These are phyloP conservation scores for Synergus japonicus DNA, from an alignment of 2,888 invertebrate species.

Conservation along the genomic window DNA sequence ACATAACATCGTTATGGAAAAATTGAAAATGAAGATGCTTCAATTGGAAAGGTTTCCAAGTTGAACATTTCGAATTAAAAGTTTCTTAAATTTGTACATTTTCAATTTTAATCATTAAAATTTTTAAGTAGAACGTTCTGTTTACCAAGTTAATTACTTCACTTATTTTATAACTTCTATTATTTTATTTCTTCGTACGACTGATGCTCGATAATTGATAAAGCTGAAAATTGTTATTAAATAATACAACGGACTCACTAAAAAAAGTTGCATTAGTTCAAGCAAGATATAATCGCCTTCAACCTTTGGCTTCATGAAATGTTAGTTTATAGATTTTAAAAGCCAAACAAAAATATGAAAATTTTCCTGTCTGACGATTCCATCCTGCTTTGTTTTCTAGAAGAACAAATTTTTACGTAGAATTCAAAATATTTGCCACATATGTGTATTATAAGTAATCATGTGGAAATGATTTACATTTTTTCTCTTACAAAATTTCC, in stretches of 20 bases:
- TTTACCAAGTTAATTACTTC: background rate
- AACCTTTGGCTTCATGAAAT: background rate
- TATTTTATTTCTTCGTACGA: background rate
- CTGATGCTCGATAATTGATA: background rate
- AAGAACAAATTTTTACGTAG: constrained; percentile 1
- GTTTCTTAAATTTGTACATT: background rate
- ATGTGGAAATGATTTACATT: background rate
- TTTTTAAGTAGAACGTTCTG: background rate
- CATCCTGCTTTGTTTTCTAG: constrained; percentile 30
- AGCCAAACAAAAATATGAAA: constrained; percentile 18
- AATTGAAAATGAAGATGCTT: too few species aligned
- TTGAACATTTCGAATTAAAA: background rate
- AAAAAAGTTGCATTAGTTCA: background rate
- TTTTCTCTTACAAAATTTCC: background rate
- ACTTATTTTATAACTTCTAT: background rate
- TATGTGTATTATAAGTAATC: background rate
- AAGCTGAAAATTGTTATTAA: background rate
- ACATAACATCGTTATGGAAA: too few species aligned
- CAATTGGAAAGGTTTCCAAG: too few species aligned
- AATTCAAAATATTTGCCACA: background rate
- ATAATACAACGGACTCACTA: background rate
- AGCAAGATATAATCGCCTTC: background rate
- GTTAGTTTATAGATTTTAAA: constrained; percentile 2
- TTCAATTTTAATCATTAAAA: background rate
- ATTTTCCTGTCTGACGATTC: constrained; percentile 13